These are phyloP conservation scores for Nasonia longicornis DNA, from an alignment of 1,140 invertebrate species.

Conservation along the genomic window DNA sequence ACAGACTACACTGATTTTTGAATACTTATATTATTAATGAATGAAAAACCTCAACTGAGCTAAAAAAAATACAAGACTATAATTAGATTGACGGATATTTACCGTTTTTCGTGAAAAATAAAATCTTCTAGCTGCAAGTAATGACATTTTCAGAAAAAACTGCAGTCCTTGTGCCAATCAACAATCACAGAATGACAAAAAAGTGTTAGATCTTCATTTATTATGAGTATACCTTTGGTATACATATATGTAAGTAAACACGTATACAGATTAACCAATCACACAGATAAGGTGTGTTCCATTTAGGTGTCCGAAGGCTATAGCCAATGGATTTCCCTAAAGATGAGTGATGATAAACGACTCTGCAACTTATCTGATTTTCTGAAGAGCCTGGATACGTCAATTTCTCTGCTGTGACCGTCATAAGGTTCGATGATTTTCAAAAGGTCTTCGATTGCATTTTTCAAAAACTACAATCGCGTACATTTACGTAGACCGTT, in stretches of 20 bases:
- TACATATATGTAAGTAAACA: not conserved
- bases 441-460: too few relatives aligned
- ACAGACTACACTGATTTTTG: not conserved
- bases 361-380: too few relatives aligned
- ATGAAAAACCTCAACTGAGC: not conserved
- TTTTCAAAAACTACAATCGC: too few relatives aligned
- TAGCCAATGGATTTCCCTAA: too few relatives aligned
- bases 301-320: too few relatives aligned
- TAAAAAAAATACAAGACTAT: not conserved
- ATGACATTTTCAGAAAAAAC: conserved; percentile 15
- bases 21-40: not conserved
- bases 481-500: too few relatives aligned
- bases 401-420: too few relatives aligned
- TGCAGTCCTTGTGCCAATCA: not conserved
- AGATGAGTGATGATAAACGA: too few relatives aligned
- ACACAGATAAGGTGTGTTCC: too few relatives aligned
- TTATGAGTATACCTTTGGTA: not conserved
- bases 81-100: not conserved
- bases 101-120: not conserved
- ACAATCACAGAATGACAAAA: not conserved
- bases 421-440: too few relatives aligned
- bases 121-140: conserved; percentile 17
- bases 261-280: not conserved
- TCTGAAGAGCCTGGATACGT: too few relatives aligned
- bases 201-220: not conserved